Evolutionary conservation across 2,113 vertebrate species (phyloP), one percentile per base, ranked within the genome.

Genomic region (Neomonachus schauinslandi): DNA sequence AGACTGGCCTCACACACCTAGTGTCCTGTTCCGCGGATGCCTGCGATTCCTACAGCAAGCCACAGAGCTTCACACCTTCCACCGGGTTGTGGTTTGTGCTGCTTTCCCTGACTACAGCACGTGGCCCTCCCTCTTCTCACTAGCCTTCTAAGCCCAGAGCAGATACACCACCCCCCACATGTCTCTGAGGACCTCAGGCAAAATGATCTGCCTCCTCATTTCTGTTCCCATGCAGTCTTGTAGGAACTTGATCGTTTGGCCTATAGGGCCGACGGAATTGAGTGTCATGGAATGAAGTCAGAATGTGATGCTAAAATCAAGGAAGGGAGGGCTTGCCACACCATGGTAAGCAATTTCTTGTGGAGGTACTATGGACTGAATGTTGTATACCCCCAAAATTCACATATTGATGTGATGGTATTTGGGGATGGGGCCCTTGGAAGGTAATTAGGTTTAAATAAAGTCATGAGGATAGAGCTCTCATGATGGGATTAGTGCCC

Each of bases 51-150:
- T 28, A 4, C 16, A 15, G n/a, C 26, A 2, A 11, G 6, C n/a
- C 26, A 7, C 22, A 16, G n/a, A 1, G 1, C 24, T 21, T 9
- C 33, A 0, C 0, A 1, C 42, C 63, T 63, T 4, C 24, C 0
- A 2, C 7, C 69, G 6, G 16, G 42, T 8, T 19, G 2, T 4
- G 19, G 24, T 16, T 9, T 6, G 22, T 1, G 5, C 31, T 0
- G 21, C 19, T 33, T 53, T 16, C 18, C 11, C 53, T 1, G 22
- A 5, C 7, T 11, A 33, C 65, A 65, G n/a, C 4, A 26, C 36
- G 0, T 0, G 36, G 16, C 28, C 39, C 18, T 36, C 28, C 39
- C 18, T 36, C 16, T 24, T 5, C 4, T 36, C 28, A 13, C 2
- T 3, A 2, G 19, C 51, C 49, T 21, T 21, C 49, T 69, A 21